Percentiles rank a stretch among this genome's conserved stretches.
Evolutionary conservation across 2,113 vertebrate species (phyloP).

Genomic region (Thryonomys swinderianus): DNA sequence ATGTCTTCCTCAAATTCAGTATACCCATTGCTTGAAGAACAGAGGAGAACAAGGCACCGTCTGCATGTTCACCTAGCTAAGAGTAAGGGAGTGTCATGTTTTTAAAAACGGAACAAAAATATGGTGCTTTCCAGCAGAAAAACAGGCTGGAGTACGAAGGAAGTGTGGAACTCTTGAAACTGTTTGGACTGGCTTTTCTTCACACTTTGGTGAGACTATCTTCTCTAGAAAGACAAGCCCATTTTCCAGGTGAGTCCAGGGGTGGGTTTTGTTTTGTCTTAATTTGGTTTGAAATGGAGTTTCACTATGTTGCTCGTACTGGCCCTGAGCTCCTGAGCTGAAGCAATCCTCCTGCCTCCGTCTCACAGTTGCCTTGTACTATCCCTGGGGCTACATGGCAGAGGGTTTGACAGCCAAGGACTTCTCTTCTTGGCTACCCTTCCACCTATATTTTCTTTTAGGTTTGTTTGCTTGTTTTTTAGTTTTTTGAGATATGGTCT

Average conservation of each 20-base stretch:
- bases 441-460: neutral
- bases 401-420: neutral
- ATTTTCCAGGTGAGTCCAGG: neutral
- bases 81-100: neutral
- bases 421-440: neutral
- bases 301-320: neutral
- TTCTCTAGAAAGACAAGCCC: neutral
- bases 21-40: neutral
- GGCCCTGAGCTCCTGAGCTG: neutral
- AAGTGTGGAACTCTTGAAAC: neutral
- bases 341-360: neutral
- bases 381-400: neutral
- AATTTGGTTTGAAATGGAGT: neutral
- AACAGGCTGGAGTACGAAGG: neutral
- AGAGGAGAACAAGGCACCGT: neutral
- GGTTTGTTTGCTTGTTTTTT: too few relatives aligned
- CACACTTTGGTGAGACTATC: neutral
- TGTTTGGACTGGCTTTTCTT: neutral
- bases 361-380: too few relatives aligned
- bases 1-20: neutral
- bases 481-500: too few relatives aligned
- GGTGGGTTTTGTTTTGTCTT: neutral
- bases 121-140: conserved; percentile 1
- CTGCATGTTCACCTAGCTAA: neutral
- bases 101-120: neutral